Evolutionary conservation across 1,140 invertebrate species (phyloP), one percentile per base, ranked within the genome.

Genomic region (Drosophila pallidifrons): DNA sequence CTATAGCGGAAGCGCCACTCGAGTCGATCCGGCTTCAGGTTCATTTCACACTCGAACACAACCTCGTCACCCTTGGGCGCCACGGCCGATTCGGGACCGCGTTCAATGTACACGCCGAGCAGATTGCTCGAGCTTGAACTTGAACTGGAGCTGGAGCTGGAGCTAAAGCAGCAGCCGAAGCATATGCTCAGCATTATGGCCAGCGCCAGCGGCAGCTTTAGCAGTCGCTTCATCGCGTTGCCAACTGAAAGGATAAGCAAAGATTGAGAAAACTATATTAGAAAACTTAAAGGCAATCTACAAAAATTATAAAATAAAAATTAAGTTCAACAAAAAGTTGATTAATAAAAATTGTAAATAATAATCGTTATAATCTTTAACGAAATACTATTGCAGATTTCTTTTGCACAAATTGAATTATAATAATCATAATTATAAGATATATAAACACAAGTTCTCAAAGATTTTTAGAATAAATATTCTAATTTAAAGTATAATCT

Each of bases 11-110:
- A 96, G 43, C 95, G 94, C 96, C 96, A 98, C 45, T 95, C 93
- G 65, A 97, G 94, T 70, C 94, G 94, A 76, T 97, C 96, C 0
- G 96, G 95, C 7, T 94, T 94, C 1, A 97, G 94, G 77, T 96
- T 96, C 35, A 97, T 94, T 73, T 95, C 95, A 82, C 97, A 97
- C 76, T 96, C 95, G 75, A 98, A 96, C 15, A 94, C 94, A 15
- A 97, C 96, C 59, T 96, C 95, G 82, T 97, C 96, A 3, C 95
- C 95, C 1, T 96, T 93, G 1, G 96, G 96, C 3, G 96, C 95
- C 49, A 95, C 95, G 11, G 97, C 94, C 3, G 96, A 95, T 86
- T 96, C 95, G 0, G 97, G 96, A 61, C 93, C 94, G 15, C 93
- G 93, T 6, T 93, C 93, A 76, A 95, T 94, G 52, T 92, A 92